Conservation (phyloP, 2,797 vertebrate genomes). For the Morelia viridis region DNA sequence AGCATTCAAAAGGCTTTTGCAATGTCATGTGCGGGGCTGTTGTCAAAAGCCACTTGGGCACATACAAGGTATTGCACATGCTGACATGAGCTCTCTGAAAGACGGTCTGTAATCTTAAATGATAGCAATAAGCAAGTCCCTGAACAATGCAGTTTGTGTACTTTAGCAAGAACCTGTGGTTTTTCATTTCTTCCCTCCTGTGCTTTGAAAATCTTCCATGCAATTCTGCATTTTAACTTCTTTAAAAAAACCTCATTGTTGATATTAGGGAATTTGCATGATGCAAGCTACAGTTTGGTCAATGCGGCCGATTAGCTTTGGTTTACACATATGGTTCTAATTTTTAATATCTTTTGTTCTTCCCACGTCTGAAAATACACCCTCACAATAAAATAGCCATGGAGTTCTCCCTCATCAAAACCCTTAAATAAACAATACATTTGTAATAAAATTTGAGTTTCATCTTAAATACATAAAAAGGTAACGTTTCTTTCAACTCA, state of each 20-base stretch:
- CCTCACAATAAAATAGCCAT: constrained; percentile 5
- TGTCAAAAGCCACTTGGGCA: not conserved
- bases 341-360: constrained; percentile 48
- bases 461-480: constrained; percentile 56
- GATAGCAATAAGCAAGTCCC: constrained; percentile 26
- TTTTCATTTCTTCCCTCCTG: constrained; percentile 23
- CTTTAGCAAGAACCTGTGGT: constrained; percentile 26
- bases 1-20: not conserved
- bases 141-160: not conserved
- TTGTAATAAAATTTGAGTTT: constrained; percentile 59
- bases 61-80: not conserved
- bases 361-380: constrained; percentile 36
- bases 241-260: constrained; percentile 43
- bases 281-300: constrained; percentile 63
- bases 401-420: constrained; percentile 43
- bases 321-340: constrained; percentile 51
- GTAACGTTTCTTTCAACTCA: not conserved
- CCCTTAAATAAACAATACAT: constrained; percentile 48
- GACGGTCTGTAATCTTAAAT: constrained; percentile 7
- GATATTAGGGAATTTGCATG: constrained; percentile 57
- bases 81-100: not conserved
- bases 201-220: constrained; percentile 41
- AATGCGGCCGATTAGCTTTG: constrained; percentile 43
- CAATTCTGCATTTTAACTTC: constrained; percentile 31
- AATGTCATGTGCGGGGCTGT: not conserved